These are phyloP conservation scores for Dromiciops gliroides DNA, from an alignment of 2,113 vertebrate species.

Conservation along the genomic window DNA sequence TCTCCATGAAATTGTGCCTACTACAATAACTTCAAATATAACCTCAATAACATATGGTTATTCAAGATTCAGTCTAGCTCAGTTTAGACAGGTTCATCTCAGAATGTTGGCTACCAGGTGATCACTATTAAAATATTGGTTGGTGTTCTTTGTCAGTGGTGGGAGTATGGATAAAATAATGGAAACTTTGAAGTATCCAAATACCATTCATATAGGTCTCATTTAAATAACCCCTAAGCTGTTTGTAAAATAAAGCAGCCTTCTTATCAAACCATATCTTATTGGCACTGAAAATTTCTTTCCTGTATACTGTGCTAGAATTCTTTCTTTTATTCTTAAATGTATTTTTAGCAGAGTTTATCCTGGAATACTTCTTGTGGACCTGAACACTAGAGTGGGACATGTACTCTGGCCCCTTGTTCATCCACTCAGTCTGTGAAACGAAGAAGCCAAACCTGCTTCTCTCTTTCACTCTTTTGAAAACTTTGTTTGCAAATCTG, in stretches of 20 bases:
- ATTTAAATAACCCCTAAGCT: neutral
- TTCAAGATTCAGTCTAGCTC: neutral
- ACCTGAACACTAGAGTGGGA: neutral
- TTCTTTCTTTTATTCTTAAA: neutral
- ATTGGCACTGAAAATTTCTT: neutral
- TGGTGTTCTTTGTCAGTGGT: neutral
- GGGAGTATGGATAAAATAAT: neutral
- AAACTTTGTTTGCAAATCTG: neutral
- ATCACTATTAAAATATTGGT: neutral
- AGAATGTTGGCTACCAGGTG: neutral
- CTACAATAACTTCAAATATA: neutral
- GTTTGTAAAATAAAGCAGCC: neutral
- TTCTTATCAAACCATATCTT: neutral
- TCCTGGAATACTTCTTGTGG: neutral
- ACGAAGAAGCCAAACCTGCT: neutral
- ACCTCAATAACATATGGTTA: neutral
- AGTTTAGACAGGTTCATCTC: neutral
- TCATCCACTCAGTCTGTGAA: neutral
- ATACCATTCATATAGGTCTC: neutral
- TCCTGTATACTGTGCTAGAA: neutral
- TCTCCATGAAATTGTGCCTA: neutral
- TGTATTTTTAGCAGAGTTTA: neutral
- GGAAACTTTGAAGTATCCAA: neutral
- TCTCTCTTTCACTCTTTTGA: neutral
- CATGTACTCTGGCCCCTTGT: neutral